Percentiles rank a stretch among this genome's conserved stretches.
phyloP scores from a whole-genome alignment of 1,140 invertebrate genomes.

The Drosophila grimshawi region DNA sequence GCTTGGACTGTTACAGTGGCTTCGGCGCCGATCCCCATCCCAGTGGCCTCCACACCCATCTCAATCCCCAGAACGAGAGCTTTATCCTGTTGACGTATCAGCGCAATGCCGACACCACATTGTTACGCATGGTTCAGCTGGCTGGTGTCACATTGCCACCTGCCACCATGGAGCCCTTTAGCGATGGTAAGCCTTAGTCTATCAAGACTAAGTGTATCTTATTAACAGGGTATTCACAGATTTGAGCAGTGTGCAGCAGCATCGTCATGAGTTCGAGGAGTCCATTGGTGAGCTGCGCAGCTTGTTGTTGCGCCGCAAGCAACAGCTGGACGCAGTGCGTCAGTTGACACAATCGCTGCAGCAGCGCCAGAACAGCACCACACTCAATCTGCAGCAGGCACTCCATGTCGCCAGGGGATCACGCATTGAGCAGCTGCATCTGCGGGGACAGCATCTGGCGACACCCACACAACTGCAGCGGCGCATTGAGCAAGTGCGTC shows the following conservation, averaged over 20 bases:
- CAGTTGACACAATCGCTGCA: slow-evolving; percentile 5
- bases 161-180: slow-evolving; percentile 26
- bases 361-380: neutral
- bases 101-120: slow-evolving; percentile 2
- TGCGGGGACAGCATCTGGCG: slow-evolving; percentile 40
- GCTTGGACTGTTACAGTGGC: slow-evolving; percentile 74
- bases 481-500: slow-evolving; percentile 52
- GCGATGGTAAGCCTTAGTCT: slow-evolving; percentile 42
- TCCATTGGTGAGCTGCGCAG: slow-evolving; percentile 59
- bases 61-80: slow-evolving; percentile 58
- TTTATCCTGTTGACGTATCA: slow-evolving; percentile 61
- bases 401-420: slow-evolving; percentile 33
- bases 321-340: slow-evolving; percentile 43
- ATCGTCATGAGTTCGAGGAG: slow-evolving; percentile 71
- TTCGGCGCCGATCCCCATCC: slow-evolving; percentile 45
- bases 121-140: slow-evolving; percentile 73
- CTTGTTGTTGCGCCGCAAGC: slow-evolving; percentile 54
- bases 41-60: slow-evolving; percentile 47
- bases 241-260: slow-evolving; percentile 58
- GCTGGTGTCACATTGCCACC: slow-evolving; percentile 7
- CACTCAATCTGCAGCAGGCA: slow-evolving; percentile 15
- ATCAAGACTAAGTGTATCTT: too few species aligned
- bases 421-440: slow-evolving; percentile 44
- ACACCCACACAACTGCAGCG: slow-evolving; percentile 60
- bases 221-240: slow-evolving; percentile 28